A percentile compares a stretch with the other conserved stretches of the same genome.
Evolutionary conservation across 2,113 vertebrate genomes (phyloP).

Genomic region (Okapia johnstoni): DNA sequence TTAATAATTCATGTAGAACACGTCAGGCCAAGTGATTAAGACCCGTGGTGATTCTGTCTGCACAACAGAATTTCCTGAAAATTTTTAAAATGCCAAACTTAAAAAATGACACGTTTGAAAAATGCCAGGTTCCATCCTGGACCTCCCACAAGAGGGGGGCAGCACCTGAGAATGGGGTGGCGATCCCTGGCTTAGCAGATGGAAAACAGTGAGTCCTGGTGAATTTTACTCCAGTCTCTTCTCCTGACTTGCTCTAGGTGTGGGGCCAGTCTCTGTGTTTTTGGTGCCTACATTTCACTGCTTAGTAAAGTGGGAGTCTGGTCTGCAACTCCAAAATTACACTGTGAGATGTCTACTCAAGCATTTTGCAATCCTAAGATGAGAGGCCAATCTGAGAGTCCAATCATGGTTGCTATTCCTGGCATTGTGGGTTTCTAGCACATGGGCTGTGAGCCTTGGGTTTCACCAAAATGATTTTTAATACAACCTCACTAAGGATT

Average conservation of each 20-base stretch:
- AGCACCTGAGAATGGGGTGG: accelerated
- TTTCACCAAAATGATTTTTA: not conserved
- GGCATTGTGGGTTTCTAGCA: not conserved
- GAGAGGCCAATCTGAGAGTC: not conserved
- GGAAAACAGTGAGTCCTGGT: not conserved
- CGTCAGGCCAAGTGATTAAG: not conserved
- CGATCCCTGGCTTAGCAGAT: too few relatives aligned
- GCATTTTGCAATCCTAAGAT: constrained; percentile 30
- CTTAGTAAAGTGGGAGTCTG: not conserved
- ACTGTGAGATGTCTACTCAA: not conserved
- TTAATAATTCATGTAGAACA: not conserved
- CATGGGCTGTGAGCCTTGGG: not conserved
- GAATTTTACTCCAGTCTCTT: not conserved
- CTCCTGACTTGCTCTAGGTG: not conserved
- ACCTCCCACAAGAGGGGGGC: not conserved
- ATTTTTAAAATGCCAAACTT: not conserved
- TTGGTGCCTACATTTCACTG: not conserved
- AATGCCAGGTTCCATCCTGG: not conserved
- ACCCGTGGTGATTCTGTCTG: not conserved
- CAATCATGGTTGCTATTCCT: constrained; percentile 1
- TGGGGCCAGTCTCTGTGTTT: not conserved
- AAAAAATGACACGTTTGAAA: not conserved
- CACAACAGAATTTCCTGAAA: constrained; percentile 20
- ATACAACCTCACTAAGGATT: not conserved
- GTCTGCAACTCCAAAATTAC: not conserved